Percentiles rank a stretch among this genome's conserved stretches.
Evolutionary conservation across 2,113 vertebrate genomes (phyloP).

Genomic region (Macrotis lagotis): DNA sequence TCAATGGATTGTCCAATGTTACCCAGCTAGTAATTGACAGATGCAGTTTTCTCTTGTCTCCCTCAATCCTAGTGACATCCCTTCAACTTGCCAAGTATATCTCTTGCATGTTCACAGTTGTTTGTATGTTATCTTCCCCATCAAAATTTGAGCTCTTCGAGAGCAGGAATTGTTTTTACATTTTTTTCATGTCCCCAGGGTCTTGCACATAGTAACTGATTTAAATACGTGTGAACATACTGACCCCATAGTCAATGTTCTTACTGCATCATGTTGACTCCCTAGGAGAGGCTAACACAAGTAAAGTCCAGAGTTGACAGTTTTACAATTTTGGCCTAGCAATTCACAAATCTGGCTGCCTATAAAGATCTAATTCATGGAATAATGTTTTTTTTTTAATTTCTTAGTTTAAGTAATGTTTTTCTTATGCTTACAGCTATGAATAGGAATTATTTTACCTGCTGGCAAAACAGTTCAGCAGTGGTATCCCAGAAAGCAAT

Average conservation of each 20-base stretch:
- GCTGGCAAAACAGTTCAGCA: not conserved
- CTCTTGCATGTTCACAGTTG: not conserved
- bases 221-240: not conserved
- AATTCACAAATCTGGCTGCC: not conserved
- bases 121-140: not conserved
- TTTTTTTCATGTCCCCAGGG: not conserved
- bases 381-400: not conserved
- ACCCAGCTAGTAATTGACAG: not conserved
- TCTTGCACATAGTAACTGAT: not conserved
- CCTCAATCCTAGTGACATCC: not conserved
- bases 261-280: not conserved
- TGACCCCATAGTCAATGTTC: not conserved
- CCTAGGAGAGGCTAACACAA: not conserved
- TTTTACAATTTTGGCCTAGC: not conserved
- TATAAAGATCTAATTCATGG: not conserved
- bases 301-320: not conserved
- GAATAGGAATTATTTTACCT: not conserved
- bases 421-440: not conserved
- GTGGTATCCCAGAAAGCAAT: not conserved
- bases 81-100: not conserved
- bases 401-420: not conserved
- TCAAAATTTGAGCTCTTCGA: not conserved
- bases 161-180: not conserved
- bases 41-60: not conserved
- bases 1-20: not conserved